phyloP scores from a whole-genome alignment of 2,888 invertebrate species.

The Molanna angustata region DNA sequence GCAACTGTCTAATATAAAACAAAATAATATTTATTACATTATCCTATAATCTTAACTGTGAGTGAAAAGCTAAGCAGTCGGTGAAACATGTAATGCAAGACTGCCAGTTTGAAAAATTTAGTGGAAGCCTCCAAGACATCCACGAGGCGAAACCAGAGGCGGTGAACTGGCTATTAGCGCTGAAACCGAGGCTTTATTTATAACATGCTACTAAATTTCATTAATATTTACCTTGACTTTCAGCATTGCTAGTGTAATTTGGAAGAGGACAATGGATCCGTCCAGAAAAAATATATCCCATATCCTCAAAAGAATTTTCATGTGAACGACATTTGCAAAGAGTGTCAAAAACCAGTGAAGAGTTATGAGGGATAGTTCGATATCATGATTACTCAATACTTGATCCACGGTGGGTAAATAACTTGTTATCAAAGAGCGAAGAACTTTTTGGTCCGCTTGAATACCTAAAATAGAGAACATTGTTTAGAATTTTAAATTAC shows the following conservation, averaged over 20 bases:
- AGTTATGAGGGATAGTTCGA: conserved; percentile 92
- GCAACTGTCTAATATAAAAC: too few relatives aligned
- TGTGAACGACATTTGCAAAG: conserved; percentile 95
- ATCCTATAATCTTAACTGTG: too few relatives aligned
- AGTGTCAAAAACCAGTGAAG: conserved; percentile 97
- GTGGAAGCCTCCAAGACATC: too few relatives aligned
- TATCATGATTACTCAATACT: conserved; percentile 90
- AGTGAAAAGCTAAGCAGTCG: too few relatives aligned
- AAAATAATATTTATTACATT: too few relatives aligned
- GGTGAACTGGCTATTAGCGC: too few relatives aligned
- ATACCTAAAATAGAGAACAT: conserved; percentile 55
- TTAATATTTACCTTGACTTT: conserved; percentile 62
- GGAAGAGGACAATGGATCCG: conserved; percentile 92
- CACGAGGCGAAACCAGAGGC: too few relatives aligned
- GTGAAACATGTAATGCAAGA: too few relatives aligned
- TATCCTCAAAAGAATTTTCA: conserved; percentile 86
- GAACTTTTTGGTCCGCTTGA: conserved; percentile 95
- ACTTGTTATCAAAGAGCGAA: conserved; percentile 85
- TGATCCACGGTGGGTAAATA: conserved; percentile 88
- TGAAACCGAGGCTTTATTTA: conserved; percentile 87
- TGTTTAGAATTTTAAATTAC: too few relatives aligned
- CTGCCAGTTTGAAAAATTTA: too few relatives aligned
- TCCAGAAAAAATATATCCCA: conserved; percentile 98
- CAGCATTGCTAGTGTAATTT: conserved; percentile 91
- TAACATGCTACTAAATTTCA: conserved; percentile 62